Percentiles rank a stretch among this genome's conserved stretches.
phyloP scores from a whole-genome alignment of 92 coral and sea anemone genomes.

The Pocillopora grandis region DNA sequence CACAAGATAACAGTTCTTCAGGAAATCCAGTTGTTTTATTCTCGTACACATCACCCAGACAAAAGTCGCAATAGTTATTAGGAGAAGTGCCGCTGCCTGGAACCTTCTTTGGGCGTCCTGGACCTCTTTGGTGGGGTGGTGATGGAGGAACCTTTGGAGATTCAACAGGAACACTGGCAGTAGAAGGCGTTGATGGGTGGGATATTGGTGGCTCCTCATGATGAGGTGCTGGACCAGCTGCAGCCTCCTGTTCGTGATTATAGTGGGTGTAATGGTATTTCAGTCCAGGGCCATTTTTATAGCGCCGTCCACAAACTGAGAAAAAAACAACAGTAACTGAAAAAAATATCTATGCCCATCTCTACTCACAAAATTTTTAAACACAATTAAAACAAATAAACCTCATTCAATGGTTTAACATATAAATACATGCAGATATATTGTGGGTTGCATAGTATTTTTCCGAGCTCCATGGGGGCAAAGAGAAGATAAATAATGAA shows the following conservation, averaged over 20 bases:
- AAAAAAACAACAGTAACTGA: not conserved
- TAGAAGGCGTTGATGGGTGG: conserved; percentile 59
- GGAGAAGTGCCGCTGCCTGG: conserved; percentile 70
- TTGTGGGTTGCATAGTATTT: too few species aligned
- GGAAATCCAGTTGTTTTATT: conserved; percentile 88
- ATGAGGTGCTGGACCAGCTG: conserved; percentile 18
- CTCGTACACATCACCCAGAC: conserved; percentile 86
- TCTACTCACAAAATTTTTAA: too few species aligned
- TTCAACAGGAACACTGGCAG: conserved; percentile 55
- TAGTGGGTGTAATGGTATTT: conserved; percentile 97
- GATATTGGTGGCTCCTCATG: conserved; percentile 66
- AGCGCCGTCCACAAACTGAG: conserved; percentile 95
- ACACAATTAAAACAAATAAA: too few species aligned
- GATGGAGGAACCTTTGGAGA: conserved; percentile 72
- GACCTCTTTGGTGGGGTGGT: conserved; percentile 55
- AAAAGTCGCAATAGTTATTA: conserved; percentile 96
- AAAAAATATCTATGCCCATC: too few species aligned
- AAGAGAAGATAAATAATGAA: too few species aligned
- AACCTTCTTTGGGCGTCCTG: conserved; percentile 61
- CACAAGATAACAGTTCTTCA: conserved; percentile 95
- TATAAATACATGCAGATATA: too few species aligned
- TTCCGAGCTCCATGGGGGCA: too few species aligned
- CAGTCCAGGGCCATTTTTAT: conserved; percentile 98
- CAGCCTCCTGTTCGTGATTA: conserved; percentile 82
- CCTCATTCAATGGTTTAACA: too few species aligned